A percentile compares a stretch with the other conserved stretches of the same genome.
Evolutionary conservation across 1,140 invertebrate species (phyloP).

Genomic region (Bradysia coprophila): DNA sequence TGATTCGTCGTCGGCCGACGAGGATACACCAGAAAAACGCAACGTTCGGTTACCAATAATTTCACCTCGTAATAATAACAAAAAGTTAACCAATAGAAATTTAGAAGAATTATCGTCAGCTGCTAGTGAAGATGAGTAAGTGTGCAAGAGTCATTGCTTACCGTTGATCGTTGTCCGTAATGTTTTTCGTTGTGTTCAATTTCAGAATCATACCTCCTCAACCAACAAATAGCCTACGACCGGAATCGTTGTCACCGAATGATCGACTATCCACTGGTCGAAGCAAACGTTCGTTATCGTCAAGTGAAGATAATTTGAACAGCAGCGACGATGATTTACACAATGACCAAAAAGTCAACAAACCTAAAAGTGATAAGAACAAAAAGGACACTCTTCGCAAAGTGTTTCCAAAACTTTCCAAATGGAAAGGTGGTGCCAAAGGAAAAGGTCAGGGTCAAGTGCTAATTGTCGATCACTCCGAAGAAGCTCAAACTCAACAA

Average conservation of each 20-base stretch:
- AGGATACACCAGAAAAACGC: not conserved
- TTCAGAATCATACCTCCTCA: not conserved
- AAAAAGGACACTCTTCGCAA: slow-evolving; percentile 47
- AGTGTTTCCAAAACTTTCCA: slow-evolving; percentile 37
- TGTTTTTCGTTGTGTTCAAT: not conserved
- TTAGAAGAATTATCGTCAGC: not conserved
- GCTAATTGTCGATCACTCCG: slow-evolving; percentile 18
- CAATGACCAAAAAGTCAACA: slow-evolving; percentile 15
- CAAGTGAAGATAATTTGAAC: not conserved
- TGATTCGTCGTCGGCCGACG: not conserved
- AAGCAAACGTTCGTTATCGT: not conserved
- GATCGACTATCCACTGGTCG: not conserved
- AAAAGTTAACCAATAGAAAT: not conserved
- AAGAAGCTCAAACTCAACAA: slow-evolving; percentile 10
- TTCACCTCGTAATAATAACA: not conserved
- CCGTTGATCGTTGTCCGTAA: no score
- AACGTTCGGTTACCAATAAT: not conserved
- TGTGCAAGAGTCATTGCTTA: no score
- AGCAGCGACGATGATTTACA: slow-evolving; percentile 21
- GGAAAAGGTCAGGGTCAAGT: slow-evolving; percentile 30
- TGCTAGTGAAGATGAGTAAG: not conserved
- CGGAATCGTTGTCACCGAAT: not conserved
- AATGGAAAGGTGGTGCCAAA: slow-evolving; percentile 33
- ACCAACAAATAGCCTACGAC: not conserved
- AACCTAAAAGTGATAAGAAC: slow-evolving; percentile 34